Evolutionary conservation across 1,140 invertebrate genomes (phyloP).

Genomic region (Cataglyphis hispanica): DNA sequence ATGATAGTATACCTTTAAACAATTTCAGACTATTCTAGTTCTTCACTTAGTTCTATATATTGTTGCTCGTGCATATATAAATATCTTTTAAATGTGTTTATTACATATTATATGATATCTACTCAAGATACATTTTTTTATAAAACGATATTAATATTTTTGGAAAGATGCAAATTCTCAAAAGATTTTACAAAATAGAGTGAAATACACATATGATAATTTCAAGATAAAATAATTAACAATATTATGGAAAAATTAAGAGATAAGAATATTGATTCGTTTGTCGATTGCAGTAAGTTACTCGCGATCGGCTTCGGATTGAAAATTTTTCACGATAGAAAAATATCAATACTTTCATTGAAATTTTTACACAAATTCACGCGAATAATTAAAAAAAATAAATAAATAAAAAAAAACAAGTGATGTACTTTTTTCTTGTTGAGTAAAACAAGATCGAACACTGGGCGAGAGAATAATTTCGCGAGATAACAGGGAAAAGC

Average conservation of each 20-base stretch:
- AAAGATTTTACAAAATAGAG: neutral
- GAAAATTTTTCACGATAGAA: neutral
- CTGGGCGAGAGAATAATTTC: conserved; percentile 28
- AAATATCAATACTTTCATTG: neutral
- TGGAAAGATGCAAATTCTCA: neutral
- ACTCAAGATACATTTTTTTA: neutral
- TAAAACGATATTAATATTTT: neutral
- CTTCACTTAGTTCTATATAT: conserved; percentile 5
- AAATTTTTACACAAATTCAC: neutral
- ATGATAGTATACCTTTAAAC: neutral
- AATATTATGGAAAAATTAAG: neutral
- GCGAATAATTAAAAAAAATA: conserved; percentile 12
- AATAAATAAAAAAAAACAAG: neutral
- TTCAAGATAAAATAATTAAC: neutral
- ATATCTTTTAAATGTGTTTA: neutral
- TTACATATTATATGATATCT: neutral
- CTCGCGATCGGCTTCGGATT: neutral
- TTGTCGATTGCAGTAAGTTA: neutral
- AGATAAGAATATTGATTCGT: neutral
- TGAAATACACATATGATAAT: neutral
- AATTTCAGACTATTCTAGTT: neutral
- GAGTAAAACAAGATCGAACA: conserved; percentile 7
- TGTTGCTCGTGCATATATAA: too few species aligned
- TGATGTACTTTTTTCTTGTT: conserved; percentile 11
- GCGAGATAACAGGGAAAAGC: conserved; percentile 24